Base-by-base conservation (phyloP, 2,888 invertebrate species). In the Sussaba pulchella region DNA sequence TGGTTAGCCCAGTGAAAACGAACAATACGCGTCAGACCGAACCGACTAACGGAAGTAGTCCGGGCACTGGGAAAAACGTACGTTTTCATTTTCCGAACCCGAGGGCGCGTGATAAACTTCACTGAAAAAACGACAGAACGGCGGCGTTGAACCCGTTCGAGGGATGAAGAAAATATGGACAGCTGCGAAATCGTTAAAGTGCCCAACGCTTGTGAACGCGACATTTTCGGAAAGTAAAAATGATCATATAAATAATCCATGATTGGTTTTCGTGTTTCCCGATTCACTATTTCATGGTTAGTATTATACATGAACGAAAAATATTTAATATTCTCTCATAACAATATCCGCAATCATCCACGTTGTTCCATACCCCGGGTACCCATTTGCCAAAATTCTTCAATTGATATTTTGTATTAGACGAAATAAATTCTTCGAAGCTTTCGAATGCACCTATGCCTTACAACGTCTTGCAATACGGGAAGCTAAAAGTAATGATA, bases 241-340 rank as follows among this genome's bases (percentile, higher is more conserved):
- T 71, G 75, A 80, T 80, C 39, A 66, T 66, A 80, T 75, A 66
- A 75, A 75, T 75, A 80, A 80, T 75, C 71, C 71, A 12, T 66
- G 45, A 14, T 57, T 67, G 41, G 39, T 66, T 80, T 75, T 80
- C 41, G 45, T 64, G 36, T 52, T 39, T 54, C 21, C 26, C 39
- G 45, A 12, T 73, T 73, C 14, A 36, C n/a, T 36, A 9, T 36
- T 31, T 14, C 57, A n/a, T 57, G 31, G 9, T 14, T 17, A 14
- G 31, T 14, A 36, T 57, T 31, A 36, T 57, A 57, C 31, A 57
- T 57, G 31, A 17, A 57, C 57, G 57, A 0, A 36, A 57, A 31
- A 57, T 57, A 41, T 12, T 43, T n/a, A 24, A 63, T 43, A 14
- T 63, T 21, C 8, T n/a, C 61, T n/a, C 21, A 31, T 69, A 43